Base-by-base conservation (phyloP, 92 coral and sea anemone species). In the Heliopora coerulea region DNA sequence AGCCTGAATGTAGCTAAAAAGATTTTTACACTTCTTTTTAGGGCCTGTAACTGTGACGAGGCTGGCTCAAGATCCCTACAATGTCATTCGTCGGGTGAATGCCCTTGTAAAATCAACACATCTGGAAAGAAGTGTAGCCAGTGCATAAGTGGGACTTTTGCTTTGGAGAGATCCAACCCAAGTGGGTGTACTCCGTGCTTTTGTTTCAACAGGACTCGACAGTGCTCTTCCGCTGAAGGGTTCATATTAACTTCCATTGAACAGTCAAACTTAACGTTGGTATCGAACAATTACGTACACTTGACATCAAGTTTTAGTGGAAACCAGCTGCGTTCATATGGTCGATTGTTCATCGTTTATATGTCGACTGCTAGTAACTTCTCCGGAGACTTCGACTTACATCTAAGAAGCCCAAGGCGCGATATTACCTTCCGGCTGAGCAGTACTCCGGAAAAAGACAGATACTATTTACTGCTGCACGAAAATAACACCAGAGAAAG, bases 171-270 rank as follows among this genome's bases (percentile, higher is more conserved):
- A 10, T 39, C 75, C 65, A 93, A 93, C 60, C 98, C 98, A 24
- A 80, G 85, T 59, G 98, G 98, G 9, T 93, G 98, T 60, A 75
- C 96, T 12, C 98, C 96, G 1, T 90, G 98, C 67, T 93, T 59
- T 73, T 90, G 98, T 66, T 93, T 79, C 67, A 85, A 83, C 62
- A 82, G 98, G 39, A 87, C 96, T 1, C 62, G 28, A 21, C 49
- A 46, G 14, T 93, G 98, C 28, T 76, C 89, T 20, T 88, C 98
- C 17, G 93, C 96, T 1, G 59, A 48, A 19, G 88, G 87, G 54
- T 90, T 82, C 60, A 65, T 54, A 6, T 80, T 73, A 63, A 54
- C 83, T 14, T 39, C n/a, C 52, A 54, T 88, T 20, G 40, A 14
- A 70, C 64, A 52, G 25, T 34, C 26, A 18, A 67, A 70, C 23